Evolutionary conservation across 92 coral and sea anemone genomes (phyloP).

Genomic region (Galaxea fascicularis): DNA sequence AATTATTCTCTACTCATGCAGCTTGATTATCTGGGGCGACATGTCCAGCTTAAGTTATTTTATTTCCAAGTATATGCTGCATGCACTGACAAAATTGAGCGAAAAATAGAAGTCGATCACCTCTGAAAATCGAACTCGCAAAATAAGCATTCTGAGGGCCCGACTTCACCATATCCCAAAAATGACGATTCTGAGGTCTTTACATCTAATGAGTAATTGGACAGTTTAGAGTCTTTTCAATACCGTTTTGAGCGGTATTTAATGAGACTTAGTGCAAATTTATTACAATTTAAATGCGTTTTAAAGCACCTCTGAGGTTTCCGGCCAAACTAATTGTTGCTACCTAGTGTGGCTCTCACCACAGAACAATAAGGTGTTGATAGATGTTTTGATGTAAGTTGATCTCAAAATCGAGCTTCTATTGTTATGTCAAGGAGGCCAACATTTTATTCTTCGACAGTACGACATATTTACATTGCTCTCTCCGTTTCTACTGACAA

Average conservation of each 20-base stretch:
- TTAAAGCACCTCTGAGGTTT: background rate
- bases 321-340: too few species aligned
- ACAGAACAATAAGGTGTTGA: constrained; percentile 43
- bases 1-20: too few species aligned
- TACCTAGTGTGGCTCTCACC: background rate
- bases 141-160: too few species aligned
- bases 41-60: too few species aligned
- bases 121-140: too few species aligned
- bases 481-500: background rate
- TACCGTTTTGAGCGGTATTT: background rate
- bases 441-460: background rate
- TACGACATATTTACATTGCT: constrained; percentile 23
- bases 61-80: too few species aligned
- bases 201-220: background rate
- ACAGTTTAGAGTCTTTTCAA: background rate
- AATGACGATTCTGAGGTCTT: background rate
- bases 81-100: too few species aligned
- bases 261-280: background rate
- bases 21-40: too few species aligned
- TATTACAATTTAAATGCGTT: background rate
- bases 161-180: too few species aligned
- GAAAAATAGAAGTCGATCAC: too few species aligned
- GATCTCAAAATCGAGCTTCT: constrained; percentile 34
- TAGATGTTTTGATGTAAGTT: constrained; percentile 39
- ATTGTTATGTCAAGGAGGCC: constrained; percentile 39